Conservation (phyloP, 2,888 invertebrate genomes). For the Cynaeus angustus region DNA sequence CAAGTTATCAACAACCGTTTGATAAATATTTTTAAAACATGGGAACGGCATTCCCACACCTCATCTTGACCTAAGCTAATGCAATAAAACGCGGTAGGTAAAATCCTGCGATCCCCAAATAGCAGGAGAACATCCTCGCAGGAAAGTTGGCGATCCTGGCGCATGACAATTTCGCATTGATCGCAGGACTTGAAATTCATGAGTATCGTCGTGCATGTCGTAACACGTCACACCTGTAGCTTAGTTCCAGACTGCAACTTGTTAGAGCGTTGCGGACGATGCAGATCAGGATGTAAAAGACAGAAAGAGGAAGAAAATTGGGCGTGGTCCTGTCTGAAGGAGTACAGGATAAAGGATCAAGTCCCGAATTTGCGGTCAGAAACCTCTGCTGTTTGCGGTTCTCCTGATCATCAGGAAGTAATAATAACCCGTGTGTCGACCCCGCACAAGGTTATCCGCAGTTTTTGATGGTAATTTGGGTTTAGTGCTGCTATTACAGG, state of each 20-base stretch:
- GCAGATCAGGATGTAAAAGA: background rate
- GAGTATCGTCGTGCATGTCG: background rate
- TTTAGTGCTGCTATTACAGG: background rate
- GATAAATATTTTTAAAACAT: conserved; percentile 24
- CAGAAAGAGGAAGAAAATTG: background rate
- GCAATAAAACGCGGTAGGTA: conserved; percentile 58
- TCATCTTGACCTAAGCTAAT: conserved; percentile 35
- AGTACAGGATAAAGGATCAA: conserved; percentile 18
- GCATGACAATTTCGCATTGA: conserved; percentile 46
- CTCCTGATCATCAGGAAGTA: conserved; percentile 65
- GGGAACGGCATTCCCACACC: conserved; percentile 28
- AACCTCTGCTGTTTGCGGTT: conserved; percentile 63
- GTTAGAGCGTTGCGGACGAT: background rate
- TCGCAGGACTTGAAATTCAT: conserved; percentile 27
- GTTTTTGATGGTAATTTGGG: conserved; percentile 33
- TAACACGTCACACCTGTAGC: conserved; percentile 1
- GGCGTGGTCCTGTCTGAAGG: conserved; percentile 21
- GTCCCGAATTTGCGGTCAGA: conserved; percentile 62
- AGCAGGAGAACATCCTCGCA: conserved; percentile 53
- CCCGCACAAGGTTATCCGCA: conserved; percentile 66
- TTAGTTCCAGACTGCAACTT: background rate
- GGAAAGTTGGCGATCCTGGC: conserved; percentile 34
- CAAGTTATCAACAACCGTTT: conserved; percentile 15
- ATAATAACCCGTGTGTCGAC: conserved; percentile 68
- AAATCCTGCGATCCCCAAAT: conserved; percentile 64